Evolutionary conservation across 1,140 invertebrate species (phyloP), one percentile per base, ranked within the genome.

Genomic region (Cheumatopsyche charites): DNA sequence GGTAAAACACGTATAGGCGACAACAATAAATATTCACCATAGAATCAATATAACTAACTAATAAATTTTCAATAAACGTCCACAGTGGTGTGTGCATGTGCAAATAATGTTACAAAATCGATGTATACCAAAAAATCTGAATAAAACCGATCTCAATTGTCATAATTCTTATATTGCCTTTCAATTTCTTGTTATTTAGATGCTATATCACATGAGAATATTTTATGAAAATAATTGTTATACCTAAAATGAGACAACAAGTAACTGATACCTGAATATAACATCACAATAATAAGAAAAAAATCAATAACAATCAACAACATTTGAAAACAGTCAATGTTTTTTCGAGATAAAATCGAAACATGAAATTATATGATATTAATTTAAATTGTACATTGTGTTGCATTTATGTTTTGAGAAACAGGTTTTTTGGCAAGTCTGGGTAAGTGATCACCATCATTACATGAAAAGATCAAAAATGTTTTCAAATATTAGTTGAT

Each of bases 221-320:
- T n/a, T n/a, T n/a, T 71, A 23, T 45, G 70, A 71, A 79, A 36
- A 36, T n/a, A n/a, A n/a, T n/a, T n/a, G n/a, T n/a, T n/a, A n/a
- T n/a, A n/a, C n/a, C n/a, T n/a, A n/a, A n/a, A n/a, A n/a, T n/a
- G n/a, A n/a, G n/a, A n/a, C n/a, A n/a, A n/a, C n/a, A n/a, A n/a
- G n/a, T 36, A 4, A 4, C 29, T 36, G 9, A 36, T 4, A 36
- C 9, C 9, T 79, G 79, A 80, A 81, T 80, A 81, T 79, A 80
- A 82, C 80, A 81, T 80, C 79, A 79, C 80, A 81, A 80, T 19
- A 80, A 82, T 80, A 81, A 80, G 80, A 80, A 82, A 78, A 80
- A 81, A 79, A 80, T 25, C 55, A 25, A 25, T n/a, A 58, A 25
- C 19, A 21, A 25, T 58, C 21, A 58, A n/a, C 55, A 58, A 58